Evolutionary conservation across 2,113 vertebrate genomes (phyloP).

Genomic region (Sorex araneus): DNA sequence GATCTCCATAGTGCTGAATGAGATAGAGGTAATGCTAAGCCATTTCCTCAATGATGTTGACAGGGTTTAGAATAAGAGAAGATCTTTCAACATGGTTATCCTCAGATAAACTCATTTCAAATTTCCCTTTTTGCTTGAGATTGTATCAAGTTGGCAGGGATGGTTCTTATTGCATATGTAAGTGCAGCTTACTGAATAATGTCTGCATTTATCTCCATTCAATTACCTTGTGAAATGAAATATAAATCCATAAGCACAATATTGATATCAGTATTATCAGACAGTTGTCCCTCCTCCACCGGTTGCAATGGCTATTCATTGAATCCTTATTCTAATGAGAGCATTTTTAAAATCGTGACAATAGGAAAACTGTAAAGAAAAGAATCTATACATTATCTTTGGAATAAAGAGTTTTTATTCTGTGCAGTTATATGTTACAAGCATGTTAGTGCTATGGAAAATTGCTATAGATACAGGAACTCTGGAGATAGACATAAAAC

Average conservation of each 20-base stretch:
- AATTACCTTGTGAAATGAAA: neutral
- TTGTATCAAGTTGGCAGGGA: neutral
- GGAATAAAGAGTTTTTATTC: conserved; percentile 47
- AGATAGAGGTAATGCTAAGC: neutral
- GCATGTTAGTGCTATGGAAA: conserved; percentile 37
- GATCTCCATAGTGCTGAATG: neutral
- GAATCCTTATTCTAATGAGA: conserved; percentile 6
- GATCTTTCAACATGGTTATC: neutral
- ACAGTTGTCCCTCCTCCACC: neutral
- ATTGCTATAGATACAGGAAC: conserved; percentile 51
- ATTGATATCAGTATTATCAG: neutral
- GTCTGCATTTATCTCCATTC: neutral
- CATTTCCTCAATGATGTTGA: neutral
- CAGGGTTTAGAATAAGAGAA: conserved; percentile 41
- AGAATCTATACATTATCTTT: neutral
- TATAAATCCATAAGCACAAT: neutral
- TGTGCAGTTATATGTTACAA: neutral
- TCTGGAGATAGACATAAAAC: neutral
- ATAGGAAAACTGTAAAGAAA: neutral
- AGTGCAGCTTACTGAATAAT: neutral
- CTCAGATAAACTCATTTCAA: neutral
- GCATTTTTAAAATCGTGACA: conserved; percentile 12
- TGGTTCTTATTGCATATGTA: neutral
- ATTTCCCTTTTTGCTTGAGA: neutral
- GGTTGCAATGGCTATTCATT: neutral